Base-by-base conservation (phyloP, 2,888 invertebrate genomes). In the Entomobrya multifasciata region DNA sequence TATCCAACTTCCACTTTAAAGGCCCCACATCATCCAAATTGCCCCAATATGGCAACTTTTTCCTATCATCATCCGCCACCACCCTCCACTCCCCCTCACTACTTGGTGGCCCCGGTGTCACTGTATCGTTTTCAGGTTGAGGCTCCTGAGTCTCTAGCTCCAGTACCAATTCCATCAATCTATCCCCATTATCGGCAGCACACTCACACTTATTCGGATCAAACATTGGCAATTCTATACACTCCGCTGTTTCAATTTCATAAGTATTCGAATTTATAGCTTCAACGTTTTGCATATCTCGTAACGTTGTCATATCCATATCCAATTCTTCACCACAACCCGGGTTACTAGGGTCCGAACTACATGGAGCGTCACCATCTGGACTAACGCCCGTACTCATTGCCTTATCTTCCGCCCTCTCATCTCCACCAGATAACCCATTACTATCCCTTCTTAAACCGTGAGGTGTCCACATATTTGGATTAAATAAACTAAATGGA, bases 401-500 rank as follows among this genome's bases (percentile, higher is more conserved):
- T 5, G 20, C 17, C n/a, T 30, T 20, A 49, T 79, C 79, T n/a
- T 62, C 79, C 8, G 62, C 0, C 0, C 79, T 44, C 27, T 79
- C 79, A 65, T 79, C 79, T 15, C 79, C 79, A 8, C 79, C 79
- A 22, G 79, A 62, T 13, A 62, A 27, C 10, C 65, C 79, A 5
- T 25, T n/a, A 1, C 47, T 25, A 17, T 79, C 65, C 15, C 15
- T 47, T 15, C 79, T 22, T 27, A n/a, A 79, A 1, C 79, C 79
- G 47, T 79, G 79, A 13, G 79, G 79, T 20, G 79, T 79, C 65
- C 65, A 79, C 6, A 15, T 17, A 27, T 79, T 79, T 0, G 79
- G 79, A 62, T 79, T 79, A n/a, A 79, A 79, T 15, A 79, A 20
- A 8, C 65, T 65, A n/a, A 79, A 79, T 17, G 79, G 79, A 25